These are phyloP conservation scores for Siniperca undulata DNA, from an alignment of 2,797 vertebrate species.

Conservation along the genomic window DNA sequence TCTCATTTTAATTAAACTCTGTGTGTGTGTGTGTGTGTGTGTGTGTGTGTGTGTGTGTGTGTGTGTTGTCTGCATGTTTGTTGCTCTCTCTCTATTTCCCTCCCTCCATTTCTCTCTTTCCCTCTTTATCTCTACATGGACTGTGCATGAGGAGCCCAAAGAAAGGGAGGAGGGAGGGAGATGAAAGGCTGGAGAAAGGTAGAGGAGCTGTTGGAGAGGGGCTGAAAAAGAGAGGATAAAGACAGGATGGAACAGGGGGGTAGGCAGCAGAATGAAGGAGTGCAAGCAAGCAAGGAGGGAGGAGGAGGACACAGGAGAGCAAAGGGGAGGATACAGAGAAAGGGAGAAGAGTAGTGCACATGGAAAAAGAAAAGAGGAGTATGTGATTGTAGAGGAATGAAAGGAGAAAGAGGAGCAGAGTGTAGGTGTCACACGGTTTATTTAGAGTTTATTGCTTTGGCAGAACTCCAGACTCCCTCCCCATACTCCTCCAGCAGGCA, in stretches of 20 bases:
- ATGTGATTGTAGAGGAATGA: constrained; percentile 47
- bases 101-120: constrained; percentile 18
- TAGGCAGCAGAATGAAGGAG: constrained; percentile 11
- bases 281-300: background rate
- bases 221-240: background rate
- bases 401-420: constrained; percentile 48
- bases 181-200: constrained; percentile 33
- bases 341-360: constrained; percentile 14
- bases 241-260: background rate
- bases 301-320: background rate
- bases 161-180: background rate
- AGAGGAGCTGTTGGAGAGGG: constrained; percentile 21
- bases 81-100: constrained; percentile 33
- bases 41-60: constrained; percentile 22
- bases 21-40: constrained; percentile 37
- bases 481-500: constrained; percentile 36
- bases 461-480: constrained; percentile 53
- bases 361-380: constrained; percentile 41
- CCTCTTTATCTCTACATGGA: constrained; percentile 30
- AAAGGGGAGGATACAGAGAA: background rate
- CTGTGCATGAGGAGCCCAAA: constrained; percentile 27
- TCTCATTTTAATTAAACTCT: constrained; percentile 69
- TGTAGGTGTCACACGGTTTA: constrained; percentile 66
- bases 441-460: constrained; percentile 75
- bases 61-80: constrained; percentile 34